A percentile compares a stretch with the other conserved stretches of the same genome.
These are phyloP conservation scores for Smittia aterrima DNA, from an alignment of 2,888 invertebrate species.

Conservation along the genomic window DNA sequence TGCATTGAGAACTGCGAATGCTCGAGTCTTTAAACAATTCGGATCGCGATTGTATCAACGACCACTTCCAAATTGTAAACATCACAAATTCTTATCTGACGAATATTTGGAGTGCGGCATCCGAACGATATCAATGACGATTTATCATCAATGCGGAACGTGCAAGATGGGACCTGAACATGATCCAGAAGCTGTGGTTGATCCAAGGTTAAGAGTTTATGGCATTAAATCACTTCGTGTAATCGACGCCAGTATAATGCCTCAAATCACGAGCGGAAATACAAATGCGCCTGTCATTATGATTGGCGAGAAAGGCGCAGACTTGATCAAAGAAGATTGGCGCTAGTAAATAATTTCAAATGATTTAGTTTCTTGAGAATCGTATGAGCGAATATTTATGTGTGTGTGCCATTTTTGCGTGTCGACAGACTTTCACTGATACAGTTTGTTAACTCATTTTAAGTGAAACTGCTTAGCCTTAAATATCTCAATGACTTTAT, in stretches of 20 bases:
- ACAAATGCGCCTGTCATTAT: conserved; percentile 90
- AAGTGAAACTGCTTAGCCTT: not conserved
- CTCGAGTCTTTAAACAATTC: conserved; percentile 76
- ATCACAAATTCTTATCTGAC: conserved; percentile 71
- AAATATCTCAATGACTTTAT: no score
- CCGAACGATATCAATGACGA: conserved; percentile 82
- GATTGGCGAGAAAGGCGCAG: conserved; percentile 87
- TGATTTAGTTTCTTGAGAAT: not conserved
- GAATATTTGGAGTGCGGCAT: conserved; percentile 85
- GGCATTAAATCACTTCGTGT: conserved; percentile 77
- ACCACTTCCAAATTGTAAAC: conserved; percentile 75
- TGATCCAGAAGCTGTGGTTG: conserved; percentile 79
- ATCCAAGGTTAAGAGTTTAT: conserved; percentile 72
- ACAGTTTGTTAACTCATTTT: not conserved
- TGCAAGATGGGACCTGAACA: conserved; percentile 83
- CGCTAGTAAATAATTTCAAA: conserved; percentile 38
- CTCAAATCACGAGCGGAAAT: conserved; percentile 83
- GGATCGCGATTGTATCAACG: conserved; percentile 72
- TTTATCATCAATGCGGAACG: conserved; percentile 75
- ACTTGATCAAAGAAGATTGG: conserved; percentile 84
- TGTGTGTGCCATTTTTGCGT: conserved; percentile 36
- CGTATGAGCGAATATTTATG: conserved; percentile 27
- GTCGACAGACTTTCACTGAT: not conserved
- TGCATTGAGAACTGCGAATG: conserved; percentile 69
- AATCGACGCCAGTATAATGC: conserved; percentile 86